These are phyloP conservation scores for Cyanoliseus patagonus DNA, from an alignment of 2,113 vertebrate genomes.

Conservation along the genomic window DNA sequence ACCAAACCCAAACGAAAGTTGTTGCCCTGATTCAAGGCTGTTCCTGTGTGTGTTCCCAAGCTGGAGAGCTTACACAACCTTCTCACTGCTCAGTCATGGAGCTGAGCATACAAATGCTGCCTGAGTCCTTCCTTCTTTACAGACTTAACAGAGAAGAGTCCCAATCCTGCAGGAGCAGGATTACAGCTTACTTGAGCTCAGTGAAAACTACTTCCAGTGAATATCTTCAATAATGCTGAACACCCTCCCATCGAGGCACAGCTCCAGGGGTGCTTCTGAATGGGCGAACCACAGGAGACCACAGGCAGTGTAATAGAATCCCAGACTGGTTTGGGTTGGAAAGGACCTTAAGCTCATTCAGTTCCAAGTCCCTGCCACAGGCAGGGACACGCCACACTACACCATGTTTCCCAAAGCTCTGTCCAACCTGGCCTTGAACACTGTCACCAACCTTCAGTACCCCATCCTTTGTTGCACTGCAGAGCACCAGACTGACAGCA, in stretches of 20 bases:
- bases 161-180: not conserved
- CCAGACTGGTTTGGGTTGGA: not conserved
- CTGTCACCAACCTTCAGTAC: not conserved
- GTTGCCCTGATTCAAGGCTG: not conserved
- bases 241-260: not conserved
- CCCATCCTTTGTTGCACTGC: not conserved
- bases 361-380: not conserved
- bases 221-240: not conserved
- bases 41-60: not conserved
- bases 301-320: not conserved
- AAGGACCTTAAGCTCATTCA: not conserved
- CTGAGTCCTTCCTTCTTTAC: not conserved
- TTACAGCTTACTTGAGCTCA: not conserved
- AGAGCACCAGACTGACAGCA: rapidly evolving
- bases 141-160: not conserved
- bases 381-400: not conserved
- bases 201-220: not conserved
- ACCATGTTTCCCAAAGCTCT: not conserved
- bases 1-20: not conserved
- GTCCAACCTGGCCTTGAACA: not conserved
- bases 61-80: not conserved
- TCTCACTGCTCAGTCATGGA: not conserved
- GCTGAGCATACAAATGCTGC: not conserved
- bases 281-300: not conserved
- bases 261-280: not conserved